Evolutionary conservation across 1,140 invertebrate genomes (phyloP), one percentile per base, ranked within the genome.

Genomic region (Heliothis virescens): DNA sequence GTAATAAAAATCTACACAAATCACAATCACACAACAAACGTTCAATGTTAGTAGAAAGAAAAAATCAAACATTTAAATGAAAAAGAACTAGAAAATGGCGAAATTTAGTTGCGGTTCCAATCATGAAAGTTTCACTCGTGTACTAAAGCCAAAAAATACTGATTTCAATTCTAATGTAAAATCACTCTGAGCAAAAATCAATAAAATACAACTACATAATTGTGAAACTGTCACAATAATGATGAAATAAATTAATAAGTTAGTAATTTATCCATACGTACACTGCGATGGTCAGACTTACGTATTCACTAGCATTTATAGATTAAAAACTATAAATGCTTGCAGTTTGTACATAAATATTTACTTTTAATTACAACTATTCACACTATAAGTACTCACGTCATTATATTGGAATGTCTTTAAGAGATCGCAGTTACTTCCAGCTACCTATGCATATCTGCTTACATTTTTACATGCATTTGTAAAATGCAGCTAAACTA

Each of bases 1-100:
- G 92, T 93, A 85, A 86, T 82, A 57, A n/a, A n/a, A n/a, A n/a
- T 80, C 83, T 86, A 90, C 88, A 90, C 85, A 90, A 86, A 85
- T 90, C 88, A 89, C 87, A 86, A 86, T 84, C 85, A 90, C 89
- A 87, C 85, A 80, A 84, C 84, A 86, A 89, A 84, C 85, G 85
- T 88, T 89, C 79, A 87, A 81, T 86, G 90, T 92, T 94, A 92
- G 91, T 91, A 79, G 81, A 71, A 79, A 79, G 79, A 83, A 83
- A 85, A 83, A 88, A 75, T 86, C 47, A 89, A 88, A 89, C 82
- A 88, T 80, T 77, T 69, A 88, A 87, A 86, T 72, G 59, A 78
- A 83, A 15, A 41, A 41, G 34, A 41, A 41, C 34, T 60, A 83
- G 78, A 71, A 80, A 59, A 80, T 77, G 48, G 81, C 80, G 47